phyloP scores from a whole-genome alignment of 2,113 vertebrate species.

The Dolichotis patagonum region DNA sequence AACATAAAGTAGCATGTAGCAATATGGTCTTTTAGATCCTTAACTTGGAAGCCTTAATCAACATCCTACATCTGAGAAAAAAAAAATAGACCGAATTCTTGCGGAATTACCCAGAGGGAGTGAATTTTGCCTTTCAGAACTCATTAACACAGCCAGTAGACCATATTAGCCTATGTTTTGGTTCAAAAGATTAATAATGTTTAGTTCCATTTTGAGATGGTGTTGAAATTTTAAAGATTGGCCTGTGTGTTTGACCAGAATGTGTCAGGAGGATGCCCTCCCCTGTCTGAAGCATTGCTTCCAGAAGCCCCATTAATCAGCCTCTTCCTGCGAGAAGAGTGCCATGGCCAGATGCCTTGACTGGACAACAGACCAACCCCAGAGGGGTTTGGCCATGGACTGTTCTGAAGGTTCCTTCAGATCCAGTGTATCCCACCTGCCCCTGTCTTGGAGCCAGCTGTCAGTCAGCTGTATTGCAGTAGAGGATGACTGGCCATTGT shows the following conservation, averaged over 20 bases:
- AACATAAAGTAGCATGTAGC: constrained; percentile 8
- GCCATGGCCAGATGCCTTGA: background rate
- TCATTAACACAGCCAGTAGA: constrained; percentile 61
- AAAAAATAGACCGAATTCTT: constrained; percentile 29
- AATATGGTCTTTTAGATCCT: background rate
- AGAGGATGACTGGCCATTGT: background rate
- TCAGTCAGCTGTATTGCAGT: background rate
- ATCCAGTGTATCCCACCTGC: background rate
- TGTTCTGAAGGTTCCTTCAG: background rate
- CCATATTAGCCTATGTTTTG: constrained; percentile 52
- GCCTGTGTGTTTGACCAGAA: background rate
- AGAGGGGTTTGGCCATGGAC: background rate
- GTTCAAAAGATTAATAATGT: constrained; percentile 61
- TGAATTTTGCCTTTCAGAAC: constrained; percentile 57
- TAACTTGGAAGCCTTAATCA: background rate
- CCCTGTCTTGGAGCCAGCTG: background rate
- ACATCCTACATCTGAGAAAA: background rate
- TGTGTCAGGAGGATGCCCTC: accelerated
- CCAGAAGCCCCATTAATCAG: no score
- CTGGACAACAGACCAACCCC: background rate
- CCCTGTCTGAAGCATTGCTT: background rate
- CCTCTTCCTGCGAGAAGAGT: background rate
- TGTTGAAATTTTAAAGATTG: constrained; percentile 31
- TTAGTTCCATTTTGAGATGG: constrained; percentile 27
- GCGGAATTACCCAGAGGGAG: constrained; percentile 23